Evolutionary conservation across 2,888 invertebrate genomes (phyloP).

Genomic region (Calliopum simillimum): DNA sequence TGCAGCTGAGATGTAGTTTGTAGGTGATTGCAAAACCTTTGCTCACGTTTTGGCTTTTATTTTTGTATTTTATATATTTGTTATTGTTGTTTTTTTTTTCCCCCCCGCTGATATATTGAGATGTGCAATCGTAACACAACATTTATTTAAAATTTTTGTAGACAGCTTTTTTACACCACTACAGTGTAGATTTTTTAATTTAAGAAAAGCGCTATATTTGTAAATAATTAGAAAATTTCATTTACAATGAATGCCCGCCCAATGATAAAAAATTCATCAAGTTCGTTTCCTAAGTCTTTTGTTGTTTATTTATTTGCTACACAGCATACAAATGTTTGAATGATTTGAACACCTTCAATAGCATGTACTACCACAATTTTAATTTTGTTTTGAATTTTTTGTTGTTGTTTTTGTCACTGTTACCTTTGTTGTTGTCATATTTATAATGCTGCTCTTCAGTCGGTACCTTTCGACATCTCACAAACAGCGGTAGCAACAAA

Average conservation of each 20-base stretch:
- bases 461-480: constrained; percentile 36
- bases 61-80: too few species aligned
- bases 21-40: constrained; percentile 2
- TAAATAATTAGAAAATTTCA: too few species aligned
- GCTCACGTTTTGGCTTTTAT: background rate
- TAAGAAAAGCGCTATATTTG: too few species aligned
- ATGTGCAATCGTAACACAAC: background rate
- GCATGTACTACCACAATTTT: too few species aligned
- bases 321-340: too few species aligned
- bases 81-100: background rate
- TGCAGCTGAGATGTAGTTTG: constrained; percentile 15
- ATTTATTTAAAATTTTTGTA: too few species aligned
- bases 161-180: too few species aligned
- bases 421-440: background rate
- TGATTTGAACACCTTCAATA: too few species aligned
- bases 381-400: too few species aligned
- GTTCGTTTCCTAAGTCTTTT: constrained; percentile 29
- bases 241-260: background rate
- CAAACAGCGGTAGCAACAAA: constrained; percentile 33
- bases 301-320: constrained; percentile 13
- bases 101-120: background rate
- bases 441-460: background rate
- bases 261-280: background rate
- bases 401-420: background rate
- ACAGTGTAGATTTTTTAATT: too few species aligned